These are phyloP conservation scores for Drosophila aff. DNA, from an alignment of 1,140 invertebrate genomes.

Conservation along the genomic window DNA sequence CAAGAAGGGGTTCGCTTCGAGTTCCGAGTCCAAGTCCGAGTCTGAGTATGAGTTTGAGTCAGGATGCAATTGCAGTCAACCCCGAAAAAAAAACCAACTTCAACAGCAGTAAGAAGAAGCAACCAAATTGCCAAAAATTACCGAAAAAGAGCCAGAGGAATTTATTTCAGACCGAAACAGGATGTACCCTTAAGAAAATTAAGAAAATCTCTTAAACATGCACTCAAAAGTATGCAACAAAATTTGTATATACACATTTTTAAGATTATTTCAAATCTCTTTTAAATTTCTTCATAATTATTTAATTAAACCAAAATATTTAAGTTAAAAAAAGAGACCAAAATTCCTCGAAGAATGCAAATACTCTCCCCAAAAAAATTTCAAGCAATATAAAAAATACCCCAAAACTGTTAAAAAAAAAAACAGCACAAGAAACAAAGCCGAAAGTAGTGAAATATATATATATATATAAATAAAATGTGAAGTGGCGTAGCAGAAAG, in stretches of 20 bases:
- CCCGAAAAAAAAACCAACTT: conserved; percentile 62
- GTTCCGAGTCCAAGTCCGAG: background rate
- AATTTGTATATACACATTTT: too few relatives aligned
- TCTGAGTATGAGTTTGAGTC: conserved; percentile 6
- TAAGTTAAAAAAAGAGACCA: background rate
- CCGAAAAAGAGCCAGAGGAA: conserved; percentile 16
- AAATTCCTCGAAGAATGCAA: conserved; percentile 7
- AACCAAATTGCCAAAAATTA: conserved; percentile 54
- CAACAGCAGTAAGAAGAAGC: conserved; percentile 40
- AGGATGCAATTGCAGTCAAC: conserved; percentile 77
- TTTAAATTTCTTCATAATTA: too few relatives aligned
- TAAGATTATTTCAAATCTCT: too few relatives aligned
- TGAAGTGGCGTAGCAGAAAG: conserved; percentile 17
- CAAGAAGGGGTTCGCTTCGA: conserved; percentile 6
- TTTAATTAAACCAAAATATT: background rate
- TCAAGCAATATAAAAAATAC: conserved; percentile 28
- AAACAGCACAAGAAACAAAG: conserved; percentile 29
- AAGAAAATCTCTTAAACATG: background rate
- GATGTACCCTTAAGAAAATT: background rate
- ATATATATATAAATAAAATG: conserved; percentile 53
- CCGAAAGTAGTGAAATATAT: conserved; percentile 42
- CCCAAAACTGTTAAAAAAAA: conserved; percentile 2
- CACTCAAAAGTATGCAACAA: background rate
- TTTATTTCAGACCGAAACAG: background rate
- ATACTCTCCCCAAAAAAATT: conserved; percentile 17